Conservation (phyloP, 2,797 vertebrate species). For the Liparis tanakae region DNA sequence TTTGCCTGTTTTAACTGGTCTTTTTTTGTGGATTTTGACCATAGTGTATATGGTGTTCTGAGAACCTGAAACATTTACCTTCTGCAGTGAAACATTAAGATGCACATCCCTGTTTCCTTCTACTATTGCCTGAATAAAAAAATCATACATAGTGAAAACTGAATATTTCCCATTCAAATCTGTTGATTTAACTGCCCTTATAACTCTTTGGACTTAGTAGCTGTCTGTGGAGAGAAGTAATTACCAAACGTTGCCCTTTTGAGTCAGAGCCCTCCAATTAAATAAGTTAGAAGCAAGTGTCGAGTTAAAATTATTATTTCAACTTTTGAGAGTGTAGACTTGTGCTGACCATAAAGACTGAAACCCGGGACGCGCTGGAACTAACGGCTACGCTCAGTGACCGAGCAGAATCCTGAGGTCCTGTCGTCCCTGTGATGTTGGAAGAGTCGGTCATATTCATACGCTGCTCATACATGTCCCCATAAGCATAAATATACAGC, state of each 20-base stretch:
- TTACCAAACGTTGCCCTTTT: not conserved
- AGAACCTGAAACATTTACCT: not conserved
- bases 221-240: not conserved
- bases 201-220: constrained; percentile 10
- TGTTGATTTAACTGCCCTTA: constrained; percentile 2
- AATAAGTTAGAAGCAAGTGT: not conserved
- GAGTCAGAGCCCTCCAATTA: not conserved
- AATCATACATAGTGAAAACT: not conserved
- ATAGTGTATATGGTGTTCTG: not conserved
- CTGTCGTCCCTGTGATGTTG: not conserved
- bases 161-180: constrained; percentile 13
- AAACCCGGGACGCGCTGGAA: not conserved
- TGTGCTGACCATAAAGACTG: not conserved
- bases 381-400: constrained; percentile 1
- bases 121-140: constrained; percentile 3
- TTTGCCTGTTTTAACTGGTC: not conserved
- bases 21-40: constrained; percentile 13
- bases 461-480: not conserved
- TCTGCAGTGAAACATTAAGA: not conserved
- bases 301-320: not conserved
- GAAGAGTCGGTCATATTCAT: not conserved
- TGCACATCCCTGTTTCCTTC: not conserved
- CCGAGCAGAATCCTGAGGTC: not conserved
- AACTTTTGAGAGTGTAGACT: not conserved
- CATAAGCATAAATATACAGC: constrained; percentile 4